Base-by-base conservation (phyloP, 1,140 invertebrate species). In the Thaumatotibia leucotreta region DNA sequence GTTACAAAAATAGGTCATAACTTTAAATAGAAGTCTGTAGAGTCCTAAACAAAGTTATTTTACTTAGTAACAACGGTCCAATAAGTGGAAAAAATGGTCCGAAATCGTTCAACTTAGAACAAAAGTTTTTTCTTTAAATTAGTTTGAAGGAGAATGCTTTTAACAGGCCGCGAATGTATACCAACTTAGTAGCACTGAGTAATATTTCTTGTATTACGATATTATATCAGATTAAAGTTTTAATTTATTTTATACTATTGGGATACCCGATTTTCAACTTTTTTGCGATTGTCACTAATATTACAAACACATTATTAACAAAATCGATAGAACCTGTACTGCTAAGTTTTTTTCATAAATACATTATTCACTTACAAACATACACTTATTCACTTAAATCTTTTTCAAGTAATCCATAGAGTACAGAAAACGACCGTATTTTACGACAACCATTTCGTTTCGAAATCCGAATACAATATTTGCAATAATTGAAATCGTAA, bases 51-150 rank as follows among this genome's bases (percentile, higher is more conserved):
- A 14, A 27, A 63, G 33, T 33, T 32, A 9, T 39, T 63, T 63
- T 23, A 33, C 11, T 63, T 10, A 29, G n/a, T 29, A 45, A 63
- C 33, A 24, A 11, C 22, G 10, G 14, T 45, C 39, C 39, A 45
- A 52, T 64, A 69, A 69, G 33, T 66, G 63, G 63, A 14, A 54
- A 69, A 69, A 35, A 61, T 65, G 52, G 14, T 45, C 20, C 27
- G 49, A 52, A 45, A 20, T 45, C 33, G 23, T 50, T 68, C 62
- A 69, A 74, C 61, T 68, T 67, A 33, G 14, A 11, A 63, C 72
- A 73, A 70, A 73, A 74, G 70, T 62, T 73, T 73, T 67, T 63
- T 52, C 33, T 70, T 58, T 50, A 68, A 68, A 74, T 74, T 71
- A 66, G 69, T 68, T 74, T 71, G 68, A 70, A 74, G 69, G 62